Base-by-base conservation (phyloP, 1,140 invertebrate species). In the Manduca sexta region DNA sequence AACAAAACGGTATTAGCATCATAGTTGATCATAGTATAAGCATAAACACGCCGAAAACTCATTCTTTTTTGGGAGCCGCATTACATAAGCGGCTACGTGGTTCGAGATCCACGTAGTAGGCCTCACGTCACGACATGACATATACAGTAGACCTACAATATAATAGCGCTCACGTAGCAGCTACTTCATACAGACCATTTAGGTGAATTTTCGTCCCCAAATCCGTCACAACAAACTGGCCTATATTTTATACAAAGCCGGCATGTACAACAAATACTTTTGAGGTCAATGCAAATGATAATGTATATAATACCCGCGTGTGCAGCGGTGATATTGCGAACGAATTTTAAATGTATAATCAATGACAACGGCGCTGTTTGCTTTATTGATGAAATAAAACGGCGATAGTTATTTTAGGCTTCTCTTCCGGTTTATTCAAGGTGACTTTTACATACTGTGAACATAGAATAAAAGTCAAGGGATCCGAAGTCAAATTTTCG, bases 151-250 rank as follows among this genome's bases (percentile, higher is more conserved):
- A 18, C 16, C 38, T 40, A 40, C n/a, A 40, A 40, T 40, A 18
- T 40, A 40, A 40, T 40, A 40, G 38, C 38, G 38, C 38, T 40
- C 38, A 40, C 38, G 38, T 40, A 40, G 15, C 18, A 16, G 18
- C 8, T 18, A 40, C 15, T 18, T 18, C 17, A 18, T 40, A 40
- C 18, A n/a, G 15, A 18, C 15, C 38, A 10, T 18, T 18, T 40
- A 16, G 16, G 15, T 16, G 16, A 18, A 40, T 40, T 18, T 40
- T 18, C 38, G 16, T 40, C 38, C 38, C 38, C 10, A 17, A 40
- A 40, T 40, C 15, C 18, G 38, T 40, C 38, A 40, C 38, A 18
- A 18, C 3, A 40, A 40, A 40, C 38, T 40, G 10, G 38, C 38
- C n/a, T 18, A 40, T 40, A 18, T 40, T 40, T 40, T 40, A 17